phyloP scores from a whole-genome alignment of 1,140 invertebrate genomes.

The Elysia chlorotica region DNA sequence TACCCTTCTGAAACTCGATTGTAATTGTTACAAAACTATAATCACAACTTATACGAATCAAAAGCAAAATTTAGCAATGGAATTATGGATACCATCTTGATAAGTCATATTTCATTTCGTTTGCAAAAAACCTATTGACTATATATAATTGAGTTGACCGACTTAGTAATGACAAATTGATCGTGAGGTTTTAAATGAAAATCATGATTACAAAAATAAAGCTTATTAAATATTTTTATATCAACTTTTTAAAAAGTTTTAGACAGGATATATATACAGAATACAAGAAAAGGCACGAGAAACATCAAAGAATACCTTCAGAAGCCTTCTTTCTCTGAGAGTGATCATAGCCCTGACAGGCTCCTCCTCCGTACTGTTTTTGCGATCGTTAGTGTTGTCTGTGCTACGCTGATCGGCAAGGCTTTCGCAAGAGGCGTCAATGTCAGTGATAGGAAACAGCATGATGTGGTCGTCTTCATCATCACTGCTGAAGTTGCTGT shows the following conservation, averaged over 20 bases:
- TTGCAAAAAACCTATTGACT: too few species aligned
- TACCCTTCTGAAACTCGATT: neutral
- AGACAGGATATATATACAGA: neutral
- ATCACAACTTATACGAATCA: too few species aligned
- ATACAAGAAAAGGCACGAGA: conserved; percentile 1
- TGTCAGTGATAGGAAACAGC: conserved; percentile 40
- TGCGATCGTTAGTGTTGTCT: conserved; percentile 3
- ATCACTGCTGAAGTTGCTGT: conserved; percentile 22
- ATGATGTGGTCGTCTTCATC: conserved; percentile 30
- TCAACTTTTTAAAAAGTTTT: neutral
- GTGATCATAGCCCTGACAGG: conserved; percentile 41
- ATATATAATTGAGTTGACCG: neutral
- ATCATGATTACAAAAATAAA: neutral
- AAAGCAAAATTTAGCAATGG: too few species aligned
- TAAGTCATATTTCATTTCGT: too few species aligned
- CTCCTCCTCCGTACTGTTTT: conserved; percentile 17
- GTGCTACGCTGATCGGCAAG: conserved; percentile 25
- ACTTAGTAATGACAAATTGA: neutral
- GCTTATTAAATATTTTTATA: neutral
- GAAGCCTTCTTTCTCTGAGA: conserved; percentile 40
- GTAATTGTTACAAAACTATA: too few species aligned
- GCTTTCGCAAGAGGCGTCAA: conserved; percentile 29
- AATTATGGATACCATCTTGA: too few species aligned
- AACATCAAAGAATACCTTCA: conserved; percentile 26
- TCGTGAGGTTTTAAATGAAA: neutral